Percentiles rank a stretch among this genome's conserved stretches.
Evolutionary conservation across 2,888 invertebrate species (phyloP).

Genomic region (Drymonia ruficornis): DNA sequence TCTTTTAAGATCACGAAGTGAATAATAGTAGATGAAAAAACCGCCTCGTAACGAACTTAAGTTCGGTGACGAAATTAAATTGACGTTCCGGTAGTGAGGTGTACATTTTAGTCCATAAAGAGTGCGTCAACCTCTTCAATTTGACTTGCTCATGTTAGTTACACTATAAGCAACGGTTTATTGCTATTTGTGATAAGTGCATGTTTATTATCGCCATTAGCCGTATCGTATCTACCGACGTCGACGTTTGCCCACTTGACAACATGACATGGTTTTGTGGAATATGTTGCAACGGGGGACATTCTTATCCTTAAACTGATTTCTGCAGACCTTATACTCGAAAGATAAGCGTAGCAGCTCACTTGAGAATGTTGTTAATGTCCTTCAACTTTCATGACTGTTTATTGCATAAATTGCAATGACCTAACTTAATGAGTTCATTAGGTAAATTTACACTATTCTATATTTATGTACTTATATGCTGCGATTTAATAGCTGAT

Average conservation of each 20-base stretch:
- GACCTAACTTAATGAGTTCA: neutral
- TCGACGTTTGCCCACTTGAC: slow-evolving; percentile 41
- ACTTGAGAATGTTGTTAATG: neutral
- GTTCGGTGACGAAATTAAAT: neutral
- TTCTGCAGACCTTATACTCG: slow-evolving; percentile 22
- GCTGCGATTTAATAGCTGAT: too few species aligned
- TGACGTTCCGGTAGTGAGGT: slow-evolving; percentile 3
- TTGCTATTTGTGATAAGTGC: slow-evolving; percentile 49
- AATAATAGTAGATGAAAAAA: too few species aligned
- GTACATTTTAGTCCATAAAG: slow-evolving; percentile 9
- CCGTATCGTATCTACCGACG: slow-evolving; percentile 39
- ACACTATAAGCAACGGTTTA: slow-evolving; percentile 39
- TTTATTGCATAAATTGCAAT: neutral
- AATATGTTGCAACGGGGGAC: slow-evolving; percentile 39
- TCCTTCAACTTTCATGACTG: slow-evolving; percentile 11
- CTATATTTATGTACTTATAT: too few species aligned
- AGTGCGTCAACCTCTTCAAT: slow-evolving; percentile 35
- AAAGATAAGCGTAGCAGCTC: slow-evolving; percentile 10
- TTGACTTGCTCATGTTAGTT: slow-evolving; percentile 32
- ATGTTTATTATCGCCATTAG: slow-evolving; percentile 49
- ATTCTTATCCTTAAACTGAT: slow-evolving; percentile 37
- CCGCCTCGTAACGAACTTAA: neutral
- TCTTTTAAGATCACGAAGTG: too few species aligned
- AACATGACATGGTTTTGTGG: slow-evolving; percentile 29
- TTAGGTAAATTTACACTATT: neutral